A percentile compares a stretch with the other conserved stretches of the same genome.
phyloP scores from a whole-genome alignment of 1,140 invertebrate genomes.

The Drosophila lacteicornis region DNA sequence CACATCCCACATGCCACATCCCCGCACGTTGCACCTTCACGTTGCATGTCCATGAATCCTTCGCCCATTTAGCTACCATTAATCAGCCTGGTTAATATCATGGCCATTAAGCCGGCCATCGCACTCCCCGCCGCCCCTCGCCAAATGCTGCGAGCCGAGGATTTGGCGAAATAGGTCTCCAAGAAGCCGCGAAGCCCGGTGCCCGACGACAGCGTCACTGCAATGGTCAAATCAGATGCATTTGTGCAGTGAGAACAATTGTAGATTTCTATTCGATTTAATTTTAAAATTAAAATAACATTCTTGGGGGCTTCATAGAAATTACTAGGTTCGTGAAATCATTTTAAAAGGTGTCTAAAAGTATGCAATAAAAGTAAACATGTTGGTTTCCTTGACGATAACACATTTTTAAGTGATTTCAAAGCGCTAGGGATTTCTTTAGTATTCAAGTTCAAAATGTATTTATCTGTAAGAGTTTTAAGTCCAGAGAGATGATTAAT shows the following conservation, averaged over 20 bases:
- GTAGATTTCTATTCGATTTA: no score
- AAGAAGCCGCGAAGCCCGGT: slow-evolving; percentile 65
- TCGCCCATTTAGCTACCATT: slow-evolving; percentile 53
- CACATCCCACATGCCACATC: slow-evolving; percentile 38
- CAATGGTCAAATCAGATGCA: slow-evolving; percentile 44
- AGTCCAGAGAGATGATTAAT: no score
- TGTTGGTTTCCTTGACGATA: no score
- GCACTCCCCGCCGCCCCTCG: slow-evolving; percentile 6
- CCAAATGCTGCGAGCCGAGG: slow-evolving; percentile 33
- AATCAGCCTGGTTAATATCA: slow-evolving; percentile 30
- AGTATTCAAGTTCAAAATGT: no score
- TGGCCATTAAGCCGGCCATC: slow-evolving; percentile 30
- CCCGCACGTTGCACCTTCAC: neutral
- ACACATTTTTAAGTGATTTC: no score
- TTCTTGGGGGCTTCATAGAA: slow-evolving; percentile 1
- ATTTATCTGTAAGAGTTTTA: no score
- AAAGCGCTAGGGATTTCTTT: no score
- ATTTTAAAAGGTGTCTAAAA: no score
- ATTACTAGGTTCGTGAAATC: neutral
- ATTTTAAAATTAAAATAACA: no score
- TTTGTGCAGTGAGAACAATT: slow-evolving; percentile 18
- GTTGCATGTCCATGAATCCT: slow-evolving; percentile 18
- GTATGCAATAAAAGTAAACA: no score
- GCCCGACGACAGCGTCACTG: slow-evolving; percentile 74
- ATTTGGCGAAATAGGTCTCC: slow-evolving; percentile 69